A percentile compares a stretch with the other conserved stretches of the same genome.
Conservation (phyloP, 2,113 vertebrate genomes). For the Megaceryle torquata region DNA sequence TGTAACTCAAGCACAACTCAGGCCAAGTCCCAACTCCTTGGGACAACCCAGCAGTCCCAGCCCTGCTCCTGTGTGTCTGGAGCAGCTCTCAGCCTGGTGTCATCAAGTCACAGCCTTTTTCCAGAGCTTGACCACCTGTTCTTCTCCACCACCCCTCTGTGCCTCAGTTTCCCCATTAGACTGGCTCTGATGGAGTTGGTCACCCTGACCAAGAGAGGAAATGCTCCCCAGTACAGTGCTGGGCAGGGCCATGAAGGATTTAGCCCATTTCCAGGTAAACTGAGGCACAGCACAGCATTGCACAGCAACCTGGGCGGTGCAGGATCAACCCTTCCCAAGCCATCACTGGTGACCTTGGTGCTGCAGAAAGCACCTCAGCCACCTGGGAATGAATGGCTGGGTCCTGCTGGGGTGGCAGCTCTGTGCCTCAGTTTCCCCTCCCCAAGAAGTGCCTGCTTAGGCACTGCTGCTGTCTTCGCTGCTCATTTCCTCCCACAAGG, state of each 20-base stretch:
- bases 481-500: too few relatives aligned
- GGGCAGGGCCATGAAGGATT: neutral
- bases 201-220: neutral
- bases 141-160: neutral
- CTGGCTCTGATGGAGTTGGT: neutral
- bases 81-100: neutral
- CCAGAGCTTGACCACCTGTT: neutral
- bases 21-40: neutral
- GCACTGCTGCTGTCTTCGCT: neutral
- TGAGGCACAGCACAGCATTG: neutral
- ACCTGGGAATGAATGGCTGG: rapidly evolving
- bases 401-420: rapidly evolving
- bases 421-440: neutral
- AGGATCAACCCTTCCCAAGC: neutral
- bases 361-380: neutral
- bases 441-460: rapidly evolving
- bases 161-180: neutral
- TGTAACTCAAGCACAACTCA: too few relatives aligned
- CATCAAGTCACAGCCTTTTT: neutral
- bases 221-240: rapidly evolving
- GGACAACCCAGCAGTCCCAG: neutral
- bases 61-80: rapidly evolving
- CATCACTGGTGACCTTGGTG: neutral
- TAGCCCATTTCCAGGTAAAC: neutral
- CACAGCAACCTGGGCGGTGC: rapidly evolving